A percentile compares a stretch with the other conserved stretches of the same genome.
These are phyloP conservation scores for Odobenus rosmarus DNA, from an alignment of 2,113 vertebrate species.

Conservation along the genomic window DNA sequence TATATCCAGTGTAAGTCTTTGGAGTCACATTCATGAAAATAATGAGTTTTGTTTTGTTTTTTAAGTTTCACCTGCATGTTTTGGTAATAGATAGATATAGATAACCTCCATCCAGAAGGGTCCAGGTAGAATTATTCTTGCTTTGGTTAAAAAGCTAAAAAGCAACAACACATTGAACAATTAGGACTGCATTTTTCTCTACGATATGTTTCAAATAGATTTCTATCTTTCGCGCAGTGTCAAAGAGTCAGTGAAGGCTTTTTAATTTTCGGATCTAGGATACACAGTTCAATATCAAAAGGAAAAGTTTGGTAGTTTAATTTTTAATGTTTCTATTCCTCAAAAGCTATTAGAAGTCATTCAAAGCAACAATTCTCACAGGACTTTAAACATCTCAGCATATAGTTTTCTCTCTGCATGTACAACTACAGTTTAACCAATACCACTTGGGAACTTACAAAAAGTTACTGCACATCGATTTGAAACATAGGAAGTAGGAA, in stretches of 20 bases:
- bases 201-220: background rate
- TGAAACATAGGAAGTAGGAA: slow-evolving; percentile 17
- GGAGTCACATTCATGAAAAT: background rate
- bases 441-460: slow-evolving; percentile 35
- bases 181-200: slow-evolving; percentile 36
- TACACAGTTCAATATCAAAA: slow-evolving; percentile 49
- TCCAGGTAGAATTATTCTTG: slow-evolving; percentile 29
- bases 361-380: slow-evolving; percentile 54
- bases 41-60: background rate
- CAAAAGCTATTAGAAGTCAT: slow-evolving; percentile 51
- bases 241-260: slow-evolving; percentile 44
- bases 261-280: slow-evolving; percentile 59
- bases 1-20: background rate
- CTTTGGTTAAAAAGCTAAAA: slow-evolving; percentile 33
- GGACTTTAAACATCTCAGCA: slow-evolving; percentile 39
- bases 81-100: slow-evolving; percentile 4
- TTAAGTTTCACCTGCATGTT: slow-evolving; percentile 14
- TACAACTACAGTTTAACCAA: slow-evolving; percentile 16
- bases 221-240: background rate
- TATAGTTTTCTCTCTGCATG: background rate
- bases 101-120: background rate
- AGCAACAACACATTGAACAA: background rate
- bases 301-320: slow-evolving; percentile 25
- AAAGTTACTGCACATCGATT: slow-evolving; percentile 3
- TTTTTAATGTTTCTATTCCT: slow-evolving; percentile 54